Evolutionary conservation across 2,113 vertebrate species (phyloP), one percentile per base, ranked within the genome.

Genomic region (Mus pahari): DNA sequence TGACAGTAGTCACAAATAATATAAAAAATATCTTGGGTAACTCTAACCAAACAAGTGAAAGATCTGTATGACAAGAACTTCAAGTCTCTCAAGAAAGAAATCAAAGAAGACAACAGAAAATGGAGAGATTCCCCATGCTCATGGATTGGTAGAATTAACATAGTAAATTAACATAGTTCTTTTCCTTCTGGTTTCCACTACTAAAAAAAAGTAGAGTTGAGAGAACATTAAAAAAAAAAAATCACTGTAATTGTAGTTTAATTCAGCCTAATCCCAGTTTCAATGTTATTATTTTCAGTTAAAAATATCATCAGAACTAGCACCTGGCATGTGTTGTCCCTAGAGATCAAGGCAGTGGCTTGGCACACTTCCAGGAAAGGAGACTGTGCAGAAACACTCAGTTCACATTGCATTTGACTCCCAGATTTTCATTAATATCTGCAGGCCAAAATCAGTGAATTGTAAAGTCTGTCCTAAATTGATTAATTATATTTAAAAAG

Each of bases 401-500:
- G 58, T 60, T 78, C 93, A 26, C 87, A 1, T 55, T 71, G 26
- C 1, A 3, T 19, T 17, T 66, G 48, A 92, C 39, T 66, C 58
- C 33, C 16, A 88, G 11, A 3, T 77, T 33, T 1, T 74, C 73
- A 82, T 8, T 7, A 0, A 42, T 70, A 42, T 39, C 19, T 33
- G 28, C 13, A 70, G 24, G 42, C 53, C 89, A 53, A 75, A 90
- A 60, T 66, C 60, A 86, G 39, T 82, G 60, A 90, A 24, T 36
- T 81, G 16, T 90, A 50, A 94, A 82, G 53, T 92, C 36, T 91
- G 11, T 24, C 36, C 19, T 17, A 55, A 73, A 53, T 31, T 90
- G 62, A 79, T 93, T 81, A 89, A 92, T 93, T 89, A 73, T 48
- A 31, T 66, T 86, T 78, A 89, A 68, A 62, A 73, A 68, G 19